phyloP scores from a whole-genome alignment of 2,113 vertebrate genomes.

The Menidia beryllina region DNA sequence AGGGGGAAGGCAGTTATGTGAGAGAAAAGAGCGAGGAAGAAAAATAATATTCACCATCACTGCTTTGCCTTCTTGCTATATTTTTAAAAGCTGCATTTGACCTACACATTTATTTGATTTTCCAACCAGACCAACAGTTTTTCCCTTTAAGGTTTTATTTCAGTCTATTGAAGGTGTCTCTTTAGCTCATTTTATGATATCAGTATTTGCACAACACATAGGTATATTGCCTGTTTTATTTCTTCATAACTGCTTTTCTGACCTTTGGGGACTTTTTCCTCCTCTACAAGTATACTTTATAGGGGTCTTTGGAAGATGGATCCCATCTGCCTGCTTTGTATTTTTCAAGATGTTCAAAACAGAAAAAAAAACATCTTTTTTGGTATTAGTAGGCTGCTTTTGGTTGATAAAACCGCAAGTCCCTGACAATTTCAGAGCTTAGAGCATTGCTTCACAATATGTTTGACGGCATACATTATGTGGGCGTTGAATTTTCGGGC shows the following conservation, averaged over 20 bases:
- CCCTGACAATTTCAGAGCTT: constrained; percentile 38
- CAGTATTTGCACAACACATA: constrained; percentile 45
- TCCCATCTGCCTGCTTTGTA: constrained; percentile 25
- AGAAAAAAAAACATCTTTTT: background rate
- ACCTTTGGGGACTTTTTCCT: constrained; percentile 48
- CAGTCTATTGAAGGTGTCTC: constrained; percentile 23
- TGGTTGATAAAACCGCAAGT: constrained; percentile 34
- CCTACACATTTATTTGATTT: constrained; percentile 58
- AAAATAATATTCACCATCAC: constrained; percentile 58
- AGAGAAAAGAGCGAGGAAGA: too few species aligned
- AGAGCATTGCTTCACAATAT: constrained; percentile 44
- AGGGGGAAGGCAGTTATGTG: background rate
- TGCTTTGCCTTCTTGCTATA: constrained; percentile 38
- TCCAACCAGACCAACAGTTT: constrained; percentile 42
- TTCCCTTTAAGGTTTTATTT: constrained; percentile 50
- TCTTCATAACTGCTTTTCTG: constrained; percentile 61
- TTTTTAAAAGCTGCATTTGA: constrained; percentile 56
- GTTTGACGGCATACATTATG: constrained; percentile 40
- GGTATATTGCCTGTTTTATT: constrained; percentile 67
- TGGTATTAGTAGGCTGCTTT: constrained; percentile 25
- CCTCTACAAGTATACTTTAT: constrained; percentile 43
- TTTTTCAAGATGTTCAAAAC: constrained; percentile 50
- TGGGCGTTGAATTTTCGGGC: constrained; percentile 42
- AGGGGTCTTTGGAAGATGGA: constrained; percentile 17
- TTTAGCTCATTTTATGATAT: constrained; percentile 56